These are phyloP conservation scores for Plodia interpunctella DNA, from an alignment of 1,140 invertebrate species.

Conservation along the genomic window DNA sequence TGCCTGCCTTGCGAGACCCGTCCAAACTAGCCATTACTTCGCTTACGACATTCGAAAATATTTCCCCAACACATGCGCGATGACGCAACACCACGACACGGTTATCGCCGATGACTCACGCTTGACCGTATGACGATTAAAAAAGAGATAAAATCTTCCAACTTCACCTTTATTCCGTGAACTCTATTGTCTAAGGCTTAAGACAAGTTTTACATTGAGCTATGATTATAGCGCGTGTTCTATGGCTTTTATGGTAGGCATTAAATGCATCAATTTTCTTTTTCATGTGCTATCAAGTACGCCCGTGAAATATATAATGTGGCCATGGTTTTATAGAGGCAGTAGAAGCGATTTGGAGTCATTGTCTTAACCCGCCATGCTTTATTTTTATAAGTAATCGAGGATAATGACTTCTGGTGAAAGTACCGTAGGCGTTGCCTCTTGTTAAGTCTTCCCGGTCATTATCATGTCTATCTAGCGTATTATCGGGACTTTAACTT, in stretches of 20 bases:
- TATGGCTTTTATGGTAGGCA: conserved; percentile 9
- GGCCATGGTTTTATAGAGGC: background rate
- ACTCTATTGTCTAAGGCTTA: background rate
- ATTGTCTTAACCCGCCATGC: background rate
- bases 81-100: conserved; percentile 8
- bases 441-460: background rate
- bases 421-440: background rate
- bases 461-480: conserved; percentile 2
- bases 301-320: conserved; percentile 13
- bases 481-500: background rate
- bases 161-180: background rate
- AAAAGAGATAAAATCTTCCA: conserved; percentile 10
- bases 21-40: background rate
- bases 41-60: conserved; percentile 5
- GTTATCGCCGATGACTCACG: conserved; percentile 8
- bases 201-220: background rate
- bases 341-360: background rate
- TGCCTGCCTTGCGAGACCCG: background rate
- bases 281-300: conserved; percentile 6
- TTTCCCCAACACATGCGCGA: conserved; percentile 7
- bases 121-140: conserved; percentile 12
- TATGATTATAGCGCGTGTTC: conserved; percentile 8
- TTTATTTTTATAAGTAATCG: background rate
- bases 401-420: conserved; percentile 6
- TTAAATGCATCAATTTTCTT: conserved; percentile 10